Conservation (phyloP, 2,888 invertebrate species). For the Petrolisthes cinctipes region DNA sequence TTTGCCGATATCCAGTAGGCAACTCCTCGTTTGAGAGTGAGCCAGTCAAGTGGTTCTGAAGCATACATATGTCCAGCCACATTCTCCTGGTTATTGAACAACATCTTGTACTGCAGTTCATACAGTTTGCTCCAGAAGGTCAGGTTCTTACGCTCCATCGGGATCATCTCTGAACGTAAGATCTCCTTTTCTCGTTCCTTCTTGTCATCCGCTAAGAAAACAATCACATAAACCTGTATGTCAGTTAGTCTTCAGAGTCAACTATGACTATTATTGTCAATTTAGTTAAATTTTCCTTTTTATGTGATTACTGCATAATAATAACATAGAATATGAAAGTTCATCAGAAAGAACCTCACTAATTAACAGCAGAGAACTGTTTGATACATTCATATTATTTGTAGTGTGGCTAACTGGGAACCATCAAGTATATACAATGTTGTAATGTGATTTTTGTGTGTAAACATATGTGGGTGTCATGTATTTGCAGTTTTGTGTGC, state of each 20-base stretch:
- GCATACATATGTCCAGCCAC: constrained; percentile 91
- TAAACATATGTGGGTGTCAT: no score
- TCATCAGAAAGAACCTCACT: no score
- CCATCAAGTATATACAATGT: no score
- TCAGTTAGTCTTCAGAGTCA: not conserved
- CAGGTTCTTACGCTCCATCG: constrained; percentile 82
- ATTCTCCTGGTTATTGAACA: constrained; percentile 69
- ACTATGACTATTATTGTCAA: not conserved
- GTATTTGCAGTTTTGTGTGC: no score
- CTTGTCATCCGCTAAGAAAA: constrained; percentile 81
- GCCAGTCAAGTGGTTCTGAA: constrained; percentile 93
- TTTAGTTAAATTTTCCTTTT: not conserved
- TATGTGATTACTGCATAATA: not conserved
- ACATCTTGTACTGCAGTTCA: constrained; percentile 85
- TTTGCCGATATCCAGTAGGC: constrained; percentile 93
- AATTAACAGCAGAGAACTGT: no score
- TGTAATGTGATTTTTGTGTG: no score
- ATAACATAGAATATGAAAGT: no score
- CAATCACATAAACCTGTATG: not conserved
- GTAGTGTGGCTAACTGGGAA: no score
- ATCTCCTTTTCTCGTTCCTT: constrained; percentile 89
- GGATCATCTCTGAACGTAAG: constrained; percentile 92
- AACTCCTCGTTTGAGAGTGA: constrained; percentile 86
- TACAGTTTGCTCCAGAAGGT: constrained; percentile 91
- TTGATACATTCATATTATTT: no score